These are phyloP conservation scores for Mystacornis crossleyi DNA, from an alignment of 2,113 vertebrate species.

Conservation along the genomic window DNA sequence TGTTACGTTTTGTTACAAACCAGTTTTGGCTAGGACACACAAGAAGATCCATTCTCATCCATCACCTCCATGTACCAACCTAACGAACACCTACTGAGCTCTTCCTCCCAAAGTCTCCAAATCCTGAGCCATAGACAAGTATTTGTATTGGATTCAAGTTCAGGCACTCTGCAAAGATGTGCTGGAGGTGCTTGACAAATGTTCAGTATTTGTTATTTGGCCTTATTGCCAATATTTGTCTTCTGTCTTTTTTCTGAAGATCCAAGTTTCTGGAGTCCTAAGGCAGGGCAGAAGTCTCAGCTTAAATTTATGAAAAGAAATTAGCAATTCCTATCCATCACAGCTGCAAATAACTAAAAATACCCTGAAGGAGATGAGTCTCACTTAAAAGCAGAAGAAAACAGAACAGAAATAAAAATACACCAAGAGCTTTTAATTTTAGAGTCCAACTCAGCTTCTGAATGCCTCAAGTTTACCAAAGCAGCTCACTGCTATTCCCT, in stretches of 20 bases:
- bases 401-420: conserved; percentile 36
- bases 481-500: neutral
- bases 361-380: neutral
- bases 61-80: neutral
- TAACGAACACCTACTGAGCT: neutral
- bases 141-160: neutral
- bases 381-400: conserved; percentile 11
- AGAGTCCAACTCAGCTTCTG: neutral
- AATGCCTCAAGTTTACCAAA: neutral
- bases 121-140: neutral
- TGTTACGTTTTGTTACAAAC: neutral
- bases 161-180: neutral
- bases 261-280: neutral
- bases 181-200: neutral
- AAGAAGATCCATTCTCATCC: neutral
- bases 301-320: neutral
- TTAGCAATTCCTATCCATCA: neutral
- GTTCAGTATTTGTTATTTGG: neutral
- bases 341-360: conserved; percentile 28
- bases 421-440: conserved; percentile 16
- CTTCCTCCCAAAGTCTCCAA: neutral
- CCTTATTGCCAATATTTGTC: neutral
- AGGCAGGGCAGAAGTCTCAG: neutral
- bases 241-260: neutral
- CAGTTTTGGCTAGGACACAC: neutral